Evolutionary conservation across 1,140 invertebrate genomes (phyloP).

Genomic region (Drosophila dunni): DNA sequence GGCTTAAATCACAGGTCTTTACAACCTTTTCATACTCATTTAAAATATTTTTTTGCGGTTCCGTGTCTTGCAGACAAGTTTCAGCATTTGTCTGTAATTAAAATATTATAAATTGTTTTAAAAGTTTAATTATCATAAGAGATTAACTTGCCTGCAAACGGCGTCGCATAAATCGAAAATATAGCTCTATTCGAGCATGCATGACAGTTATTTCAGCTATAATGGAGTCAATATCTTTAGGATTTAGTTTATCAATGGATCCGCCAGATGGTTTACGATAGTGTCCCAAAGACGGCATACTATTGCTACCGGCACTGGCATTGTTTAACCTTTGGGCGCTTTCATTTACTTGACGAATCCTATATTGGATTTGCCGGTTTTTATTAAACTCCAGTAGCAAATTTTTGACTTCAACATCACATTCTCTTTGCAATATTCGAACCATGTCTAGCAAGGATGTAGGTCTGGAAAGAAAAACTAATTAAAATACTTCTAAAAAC

Average conservation of each 20-base stretch:
- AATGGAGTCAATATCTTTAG: constrained; percentile 94
- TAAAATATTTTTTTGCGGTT: constrained; percentile 86
- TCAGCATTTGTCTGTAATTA: constrained; percentile 88
- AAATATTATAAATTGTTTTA: not conserved
- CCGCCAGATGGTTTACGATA: constrained; percentile 81
- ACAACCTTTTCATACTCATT: constrained; percentile 89
- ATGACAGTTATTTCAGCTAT: constrained; percentile 96
- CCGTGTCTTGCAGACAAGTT: constrained; percentile 85
- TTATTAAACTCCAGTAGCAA: constrained; percentile 92
- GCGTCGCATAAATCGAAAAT: constrained; percentile 94
- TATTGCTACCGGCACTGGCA: constrained; percentile 51
- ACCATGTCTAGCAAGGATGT: constrained; percentile 90
- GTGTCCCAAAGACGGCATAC: constrained; percentile 78
- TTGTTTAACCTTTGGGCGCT: constrained; percentile 84
- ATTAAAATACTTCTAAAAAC: too few relatives aligned
- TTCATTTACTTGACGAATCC: constrained; percentile 88
- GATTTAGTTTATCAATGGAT: constrained; percentile 88
- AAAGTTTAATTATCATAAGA: not conserved
- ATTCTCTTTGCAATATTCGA: constrained; percentile 93
- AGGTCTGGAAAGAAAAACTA: constrained; percentile 81
- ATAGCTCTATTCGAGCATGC: constrained; percentile 95
- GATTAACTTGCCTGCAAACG: constrained; percentile 88
- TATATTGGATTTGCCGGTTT: constrained; percentile 89
- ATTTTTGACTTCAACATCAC: constrained; percentile 90
- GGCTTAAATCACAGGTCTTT: constrained; percentile 91